Evolutionary conservation across 2,888 invertebrate genomes (phyloP).

Genomic region (Rhagonycha fulva): DNA sequence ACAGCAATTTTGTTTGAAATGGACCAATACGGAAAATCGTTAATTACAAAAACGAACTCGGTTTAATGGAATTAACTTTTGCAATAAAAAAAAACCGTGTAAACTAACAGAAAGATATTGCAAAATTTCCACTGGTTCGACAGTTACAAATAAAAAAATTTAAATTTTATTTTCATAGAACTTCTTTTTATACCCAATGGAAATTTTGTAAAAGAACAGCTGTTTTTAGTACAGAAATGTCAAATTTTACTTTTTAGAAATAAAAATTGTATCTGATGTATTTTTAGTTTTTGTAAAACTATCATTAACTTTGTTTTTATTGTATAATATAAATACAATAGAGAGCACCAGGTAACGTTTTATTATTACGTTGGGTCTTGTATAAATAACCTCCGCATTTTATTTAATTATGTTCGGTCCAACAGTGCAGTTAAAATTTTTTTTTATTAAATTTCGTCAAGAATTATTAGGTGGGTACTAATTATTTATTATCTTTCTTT

Average conservation of each 20-base stretch:
- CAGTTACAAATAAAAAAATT: not conserved
- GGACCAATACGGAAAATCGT: not conserved
- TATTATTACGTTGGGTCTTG: too few relatives aligned
- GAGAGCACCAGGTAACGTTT: too few relatives aligned
- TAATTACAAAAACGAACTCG: not conserved
- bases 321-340: not conserved
- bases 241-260: too few relatives aligned
- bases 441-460: too few relatives aligned
- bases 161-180: not conserved
- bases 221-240: too few relatives aligned
- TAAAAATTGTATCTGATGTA: too few relatives aligned
- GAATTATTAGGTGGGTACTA: too few relatives aligned
- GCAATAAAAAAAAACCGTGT: not conserved
- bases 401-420: too few relatives aligned
- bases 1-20: not conserved
- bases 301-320: not conserved
- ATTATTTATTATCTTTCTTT: too few relatives aligned
- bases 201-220: not conserved
- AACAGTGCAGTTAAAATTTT: too few relatives aligned
- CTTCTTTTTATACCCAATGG: not conserved
- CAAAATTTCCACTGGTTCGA: not conserved
- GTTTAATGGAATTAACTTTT: not conserved
- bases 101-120: not conserved
- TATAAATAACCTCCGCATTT: too few relatives aligned
- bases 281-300: not conserved